Conservation (phyloP, 2,113 vertebrate genomes). For the Engystomops pustulosus region DNA sequence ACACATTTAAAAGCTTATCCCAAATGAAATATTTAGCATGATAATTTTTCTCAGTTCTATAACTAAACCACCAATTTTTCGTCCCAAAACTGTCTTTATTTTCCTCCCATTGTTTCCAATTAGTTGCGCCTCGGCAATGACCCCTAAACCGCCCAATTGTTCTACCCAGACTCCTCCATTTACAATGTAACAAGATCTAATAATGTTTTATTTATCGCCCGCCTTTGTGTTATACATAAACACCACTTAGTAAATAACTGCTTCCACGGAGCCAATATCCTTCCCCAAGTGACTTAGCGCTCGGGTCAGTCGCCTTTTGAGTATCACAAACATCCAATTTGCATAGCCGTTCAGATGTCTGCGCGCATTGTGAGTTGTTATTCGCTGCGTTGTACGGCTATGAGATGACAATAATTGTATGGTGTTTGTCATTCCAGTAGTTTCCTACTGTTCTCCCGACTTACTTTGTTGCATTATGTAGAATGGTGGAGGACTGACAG, state of each 20-base stretch:
- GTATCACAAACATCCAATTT: constrained; percentile 13
- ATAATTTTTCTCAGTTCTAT: too few relatives aligned
- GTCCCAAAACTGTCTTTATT: neutral
- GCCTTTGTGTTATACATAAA: neutral
- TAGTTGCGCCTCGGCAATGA: neutral
- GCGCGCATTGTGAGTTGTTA: neutral
- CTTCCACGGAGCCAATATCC: neutral
- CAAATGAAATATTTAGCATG: too few relatives aligned
- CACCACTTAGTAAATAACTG: neutral
- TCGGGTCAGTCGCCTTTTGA: constrained; percentile 9
- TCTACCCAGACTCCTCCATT: neutral
- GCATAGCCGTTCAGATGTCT: constrained; percentile 25
- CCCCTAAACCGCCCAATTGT: neutral
- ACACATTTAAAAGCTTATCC: too few relatives aligned
- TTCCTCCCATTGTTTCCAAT: neutral
- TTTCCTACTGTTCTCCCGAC: constrained; percentile 26
- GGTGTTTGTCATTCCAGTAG: constrained; percentile 24
- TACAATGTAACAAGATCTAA: neutral
- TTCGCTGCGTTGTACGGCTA: neutral
- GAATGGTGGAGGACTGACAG: constrained; percentile 86
- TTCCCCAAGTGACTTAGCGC: neutral
- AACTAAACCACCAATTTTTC: too few relatives aligned
- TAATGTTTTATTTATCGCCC: neutral
- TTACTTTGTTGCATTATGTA: constrained; percentile 79
- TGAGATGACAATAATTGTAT: constrained; percentile 8